Conservation (phyloP, 2,113 vertebrate species). For the Oplegnathus fasciatus region DNA sequence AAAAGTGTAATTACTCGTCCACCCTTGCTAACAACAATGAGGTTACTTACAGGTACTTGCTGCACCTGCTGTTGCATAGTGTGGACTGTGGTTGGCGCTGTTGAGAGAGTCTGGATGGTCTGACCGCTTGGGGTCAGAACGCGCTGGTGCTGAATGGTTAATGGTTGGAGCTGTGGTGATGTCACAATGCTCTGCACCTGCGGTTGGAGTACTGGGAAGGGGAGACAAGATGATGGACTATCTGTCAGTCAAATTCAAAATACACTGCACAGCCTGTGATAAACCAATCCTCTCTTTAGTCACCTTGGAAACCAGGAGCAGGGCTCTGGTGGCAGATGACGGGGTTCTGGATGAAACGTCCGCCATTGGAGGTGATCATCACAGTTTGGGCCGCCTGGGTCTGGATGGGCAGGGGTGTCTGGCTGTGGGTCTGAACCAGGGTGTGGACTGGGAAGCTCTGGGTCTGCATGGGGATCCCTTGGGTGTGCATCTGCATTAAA, state of each 20-base stretch:
- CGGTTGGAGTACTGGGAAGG: conserved; percentile 91
- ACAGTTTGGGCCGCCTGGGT: conserved; percentile 87
- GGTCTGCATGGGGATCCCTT: conserved; percentile 83
- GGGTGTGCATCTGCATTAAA: conserved; percentile 74
- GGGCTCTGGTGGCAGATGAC: conserved; percentile 94
- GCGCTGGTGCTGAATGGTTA: conserved; percentile 96
- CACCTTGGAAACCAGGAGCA: conserved; percentile 92
- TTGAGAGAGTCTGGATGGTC: conserved; percentile 91
- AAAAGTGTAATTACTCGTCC: not conserved
- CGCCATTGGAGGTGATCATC: conserved; percentile 91
- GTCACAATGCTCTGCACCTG: conserved; percentile 96
- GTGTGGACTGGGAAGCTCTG: conserved; percentile 84
- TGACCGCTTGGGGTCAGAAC: conserved; percentile 91
- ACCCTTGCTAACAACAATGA: not conserved
- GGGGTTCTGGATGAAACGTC: conserved; percentile 93
- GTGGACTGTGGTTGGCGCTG: conserved; percentile 91
- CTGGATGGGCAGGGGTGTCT: conserved; percentile 85
- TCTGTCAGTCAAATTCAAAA: not conserved
- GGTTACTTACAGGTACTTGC: conserved; percentile 86
- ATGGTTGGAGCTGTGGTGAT: conserved; percentile 91
- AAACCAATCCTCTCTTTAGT: conserved; percentile 11
- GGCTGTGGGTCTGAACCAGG: conserved; percentile 80
- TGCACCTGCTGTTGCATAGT: conserved; percentile 93
- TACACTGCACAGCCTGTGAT: not conserved
- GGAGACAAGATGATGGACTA: conserved; percentile 1